Percentiles rank a stretch among this genome's conserved stretches.
Conservation (phyloP, 2,888 invertebrate genomes). For the Torymus texanus region DNA sequence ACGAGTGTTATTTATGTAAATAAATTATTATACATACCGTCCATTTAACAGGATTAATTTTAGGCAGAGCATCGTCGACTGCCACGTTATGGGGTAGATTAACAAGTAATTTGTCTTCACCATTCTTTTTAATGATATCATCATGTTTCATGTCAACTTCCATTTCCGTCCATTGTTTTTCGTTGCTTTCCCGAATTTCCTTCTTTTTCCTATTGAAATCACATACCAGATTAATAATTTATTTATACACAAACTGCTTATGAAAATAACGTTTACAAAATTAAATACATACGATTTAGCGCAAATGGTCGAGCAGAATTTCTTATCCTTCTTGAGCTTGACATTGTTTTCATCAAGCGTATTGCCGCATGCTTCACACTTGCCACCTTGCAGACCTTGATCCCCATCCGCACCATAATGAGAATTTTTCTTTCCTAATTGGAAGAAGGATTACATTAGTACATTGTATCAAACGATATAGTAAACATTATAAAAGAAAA, state of each 20-base stretch:
- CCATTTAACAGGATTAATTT: constrained; percentile 82
- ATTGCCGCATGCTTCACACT: constrained; percentile 87
- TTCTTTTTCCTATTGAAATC: constrained; percentile 67
- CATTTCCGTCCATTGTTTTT: constrained; percentile 72
- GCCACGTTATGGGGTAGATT: constrained; percentile 60
- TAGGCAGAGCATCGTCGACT: constrained; percentile 73
- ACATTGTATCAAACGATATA: constrained; percentile 1
- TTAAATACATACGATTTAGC: constrained; percentile 78
- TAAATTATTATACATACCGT: constrained; percentile 75
- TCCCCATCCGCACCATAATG: constrained; percentile 67
- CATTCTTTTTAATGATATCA: constrained; percentile 67
- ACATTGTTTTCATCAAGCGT: constrained; percentile 72
- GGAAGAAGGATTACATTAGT: constrained; percentile 1
- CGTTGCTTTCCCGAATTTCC: constrained; percentile 66
- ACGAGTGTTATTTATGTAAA: background rate
- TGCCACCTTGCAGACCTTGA: constrained; percentile 76
- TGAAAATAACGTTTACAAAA: constrained; percentile 13
- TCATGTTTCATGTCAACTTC: constrained; percentile 70
- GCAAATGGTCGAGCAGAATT: constrained; percentile 86
- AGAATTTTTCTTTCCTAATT: constrained; percentile 73
- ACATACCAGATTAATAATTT: too few relatives aligned
- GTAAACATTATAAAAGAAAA: too few relatives aligned
- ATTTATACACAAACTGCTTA: too few relatives aligned
- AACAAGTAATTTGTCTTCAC: constrained; percentile 74
- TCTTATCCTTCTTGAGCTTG: constrained; percentile 84